Evolutionary conservation across 2,888 invertebrate species (phyloP).

Genomic region (Anodontia alba): DNA sequence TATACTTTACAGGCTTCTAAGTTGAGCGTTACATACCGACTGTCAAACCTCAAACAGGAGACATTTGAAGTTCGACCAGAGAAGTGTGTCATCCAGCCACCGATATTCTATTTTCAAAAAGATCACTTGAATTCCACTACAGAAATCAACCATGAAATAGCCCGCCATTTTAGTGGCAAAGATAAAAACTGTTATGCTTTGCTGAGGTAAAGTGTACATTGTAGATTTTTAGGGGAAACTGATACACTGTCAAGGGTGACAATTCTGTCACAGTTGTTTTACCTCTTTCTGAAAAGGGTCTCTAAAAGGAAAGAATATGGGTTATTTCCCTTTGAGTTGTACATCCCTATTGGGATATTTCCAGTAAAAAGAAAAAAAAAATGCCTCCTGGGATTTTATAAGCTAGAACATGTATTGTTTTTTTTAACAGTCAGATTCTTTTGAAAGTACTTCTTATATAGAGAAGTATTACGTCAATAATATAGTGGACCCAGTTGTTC

Average conservation of each 20-base stretch:
- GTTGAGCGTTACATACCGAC: constrained; percentile 74
- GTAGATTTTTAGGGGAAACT: background rate
- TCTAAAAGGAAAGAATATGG: no score
- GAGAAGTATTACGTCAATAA: no score
- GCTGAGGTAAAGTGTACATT: constrained; percentile 31
- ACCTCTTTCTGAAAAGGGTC: background rate
- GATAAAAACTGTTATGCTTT: constrained; percentile 40
- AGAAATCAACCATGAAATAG: constrained; percentile 77
- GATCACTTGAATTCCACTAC: constrained; percentile 60
- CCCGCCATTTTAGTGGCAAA: constrained; percentile 70
- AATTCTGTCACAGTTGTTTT: background rate
- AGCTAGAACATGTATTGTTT: no score
- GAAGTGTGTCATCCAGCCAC: constrained; percentile 70
- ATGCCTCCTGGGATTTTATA: no score
- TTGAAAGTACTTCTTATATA: no score
- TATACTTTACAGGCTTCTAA: constrained; percentile 61
- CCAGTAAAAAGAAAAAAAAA: background rate
- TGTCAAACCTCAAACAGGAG: constrained; percentile 62
- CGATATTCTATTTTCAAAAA: constrained; percentile 73
- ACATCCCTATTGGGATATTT: background rate
- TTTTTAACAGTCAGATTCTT: no score
- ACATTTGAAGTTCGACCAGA: constrained; percentile 61
- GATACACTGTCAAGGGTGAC: background rate
- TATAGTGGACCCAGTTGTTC: no score
- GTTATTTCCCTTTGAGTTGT: background rate